Evolutionary conservation across 2,888 invertebrate genomes (phyloP), one percentile per base, ranked within the genome.

Genomic region (Thera britannica): DNA sequence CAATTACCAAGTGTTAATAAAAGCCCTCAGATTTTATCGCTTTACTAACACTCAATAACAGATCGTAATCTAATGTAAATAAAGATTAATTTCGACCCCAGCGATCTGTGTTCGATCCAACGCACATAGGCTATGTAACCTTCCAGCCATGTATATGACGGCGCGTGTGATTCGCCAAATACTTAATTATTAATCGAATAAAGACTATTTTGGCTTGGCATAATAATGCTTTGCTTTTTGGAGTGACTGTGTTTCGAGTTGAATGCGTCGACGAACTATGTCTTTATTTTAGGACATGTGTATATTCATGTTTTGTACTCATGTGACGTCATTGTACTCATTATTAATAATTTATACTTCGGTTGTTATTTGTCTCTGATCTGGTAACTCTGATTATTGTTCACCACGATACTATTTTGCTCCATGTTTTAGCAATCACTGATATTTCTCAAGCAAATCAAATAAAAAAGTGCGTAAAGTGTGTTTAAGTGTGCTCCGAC

Each of bases 401-500:
- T 51, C 12, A 51, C n/a, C 7, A 51, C n/a, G 36, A 6, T 36
- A 35, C 49, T 8, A 35, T 48, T 49, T 7, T 48, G 8, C 46
- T 62, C 9, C 54, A 41, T 5, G 35, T 46, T 46, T 23, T 2
- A 9, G 34, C 54, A 35, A 3, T 55, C 74, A 46, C 58, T 36
- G 65, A 60, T 66, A 60, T 67, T 63, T 55, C 41, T 69, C 75
- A 48, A 68, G 60, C 68, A 58, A 70, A 70, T 72, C 76, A 68
- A 70, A 65, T 65, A 46, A 60, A 38, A 23, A 44, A 49, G n/a
- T 34, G 52, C 34, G 52, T 56, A 67, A 63, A 51, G 64, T 67
- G 60, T 72, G 76, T 81, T 78, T 46, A 77, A 75, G 79, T 80
- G 85, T 83, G 83, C 79, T 80, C 76, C 76, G 79, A 74, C 72